Base-by-base conservation (phyloP, 2,113 vertebrate species). In the Thomomys bottae region DNA sequence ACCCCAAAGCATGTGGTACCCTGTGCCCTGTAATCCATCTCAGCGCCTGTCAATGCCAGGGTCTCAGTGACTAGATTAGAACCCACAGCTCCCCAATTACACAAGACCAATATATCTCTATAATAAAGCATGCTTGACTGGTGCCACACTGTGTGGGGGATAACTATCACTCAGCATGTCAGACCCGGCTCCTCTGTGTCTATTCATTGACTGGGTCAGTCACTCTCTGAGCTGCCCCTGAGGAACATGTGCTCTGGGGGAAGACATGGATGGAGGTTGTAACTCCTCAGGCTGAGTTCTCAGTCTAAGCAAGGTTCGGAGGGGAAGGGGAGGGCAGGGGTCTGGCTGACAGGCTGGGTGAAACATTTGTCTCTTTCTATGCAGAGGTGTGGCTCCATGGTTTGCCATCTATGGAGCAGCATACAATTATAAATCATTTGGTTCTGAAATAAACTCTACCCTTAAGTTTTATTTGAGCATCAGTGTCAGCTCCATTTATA, bases 191-290 rank as follows among this genome's bases (percentile, higher is more conserved):
- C 61, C 64, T 72, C 67, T 21, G 57, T 23, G 57, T 45, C 40
- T 12, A 32, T 24, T 6, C 10, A 45, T 17, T 54, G 49, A 54
- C 49, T 54, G 18, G 49, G 14, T 54, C 17, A 15, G 49, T 54
- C 17, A 54, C 49, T 54, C 49, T 54, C 49, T 54, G 49, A 54
- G 49, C 49, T 17, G 24, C 21, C 8, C 10, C 3, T 6, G 49
- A 77, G 73, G 59, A 84, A 59, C 26, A 9, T 24, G 40, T 32
- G 36, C 18, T 89, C n/a, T 36, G 72, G 34, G 59, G 36, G 68
- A 71, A 20, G 70, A 38, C 2, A 11, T 34, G 0, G 0, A 2
- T 23, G 21, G 0, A 36, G 40, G 83, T 81, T 82, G 54, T 21
- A 11, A 28, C 30, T 61, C 12, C 36, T 38, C 54, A 79, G 75